Evolutionary conservation across 2,888 invertebrate genomes (phyloP).

Genomic region (Dusona sp.): DNA sequence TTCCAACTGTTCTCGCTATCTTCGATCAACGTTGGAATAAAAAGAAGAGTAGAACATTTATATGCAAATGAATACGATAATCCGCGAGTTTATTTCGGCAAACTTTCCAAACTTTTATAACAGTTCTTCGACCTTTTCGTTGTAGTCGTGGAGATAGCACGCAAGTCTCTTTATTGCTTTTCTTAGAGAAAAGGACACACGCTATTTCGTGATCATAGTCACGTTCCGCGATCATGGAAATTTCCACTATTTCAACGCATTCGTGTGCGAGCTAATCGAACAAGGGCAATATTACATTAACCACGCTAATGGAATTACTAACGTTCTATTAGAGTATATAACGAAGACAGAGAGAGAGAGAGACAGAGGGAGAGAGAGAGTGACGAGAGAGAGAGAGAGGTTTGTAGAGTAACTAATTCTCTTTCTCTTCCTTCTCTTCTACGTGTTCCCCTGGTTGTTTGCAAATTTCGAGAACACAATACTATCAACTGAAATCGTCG

Average conservation of each 20-base stretch:
- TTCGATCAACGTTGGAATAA: not conserved
- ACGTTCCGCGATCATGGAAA: conserved; percentile 7
- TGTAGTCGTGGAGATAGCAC: not conserved
- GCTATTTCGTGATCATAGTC: not conserved
- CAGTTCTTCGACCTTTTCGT: conserved; percentile 11
- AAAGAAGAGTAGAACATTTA: not conserved
- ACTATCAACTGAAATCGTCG: not conserved
- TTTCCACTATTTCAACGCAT: conserved; percentile 59
- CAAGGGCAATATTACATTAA: conserved; percentile 68
- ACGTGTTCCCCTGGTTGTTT: not conserved
- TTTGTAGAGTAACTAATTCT: not conserved
- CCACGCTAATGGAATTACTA: conserved; percentile 69
- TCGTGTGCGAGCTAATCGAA: conserved; percentile 67
- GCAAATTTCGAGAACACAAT: conserved; percentile 24
- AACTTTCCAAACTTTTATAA: not conserved
- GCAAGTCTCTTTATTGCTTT: conserved; percentile 1
- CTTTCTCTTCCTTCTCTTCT: not conserved
- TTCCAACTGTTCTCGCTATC: not conserved
- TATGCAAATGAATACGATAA: conserved; percentile 11
- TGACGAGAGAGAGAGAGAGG: not conserved
- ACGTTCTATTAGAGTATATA: conserved; percentile 20
- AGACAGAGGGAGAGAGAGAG: not conserved
- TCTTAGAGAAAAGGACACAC: not conserved
- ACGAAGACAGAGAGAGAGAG: not conserved
- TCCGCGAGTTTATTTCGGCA: not conserved